Conservation (phyloP, 2,797 vertebrate genomes). For the Lepus oiostolus region DNA sequence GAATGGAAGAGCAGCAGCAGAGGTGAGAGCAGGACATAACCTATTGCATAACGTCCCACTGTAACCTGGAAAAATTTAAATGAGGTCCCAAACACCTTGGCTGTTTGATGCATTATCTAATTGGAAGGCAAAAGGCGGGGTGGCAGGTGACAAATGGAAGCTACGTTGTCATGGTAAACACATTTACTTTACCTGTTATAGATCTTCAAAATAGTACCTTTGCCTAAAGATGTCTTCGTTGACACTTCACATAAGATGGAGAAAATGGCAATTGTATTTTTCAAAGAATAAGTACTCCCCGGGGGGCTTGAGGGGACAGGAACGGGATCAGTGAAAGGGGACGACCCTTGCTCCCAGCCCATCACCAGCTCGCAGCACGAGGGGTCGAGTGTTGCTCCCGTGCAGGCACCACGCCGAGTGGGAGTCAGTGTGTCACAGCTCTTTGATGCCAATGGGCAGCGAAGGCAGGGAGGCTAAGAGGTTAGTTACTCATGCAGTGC, state of each 20-base stretch:
- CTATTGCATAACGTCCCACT: not conserved
- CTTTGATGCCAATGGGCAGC: slow-evolving; percentile 40
- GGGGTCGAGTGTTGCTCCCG: not conserved
- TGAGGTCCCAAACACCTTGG: not conserved
- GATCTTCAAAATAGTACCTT: slow-evolving; percentile 38
- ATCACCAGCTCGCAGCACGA: not conserved
- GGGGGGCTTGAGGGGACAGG: not conserved
- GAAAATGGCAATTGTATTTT: slow-evolving; percentile 39
- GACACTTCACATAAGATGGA: slow-evolving; percentile 44
- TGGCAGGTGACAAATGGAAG: slow-evolving; percentile 39
- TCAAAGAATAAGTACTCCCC: slow-evolving; percentile 34
- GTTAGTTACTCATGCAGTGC: slow-evolving; percentile 30
- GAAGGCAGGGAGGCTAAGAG: slow-evolving; percentile 24
- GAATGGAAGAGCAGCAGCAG: not conserved
- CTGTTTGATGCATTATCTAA: not conserved
- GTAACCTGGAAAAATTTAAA: slow-evolving; percentile 10
- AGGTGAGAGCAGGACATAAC: not conserved
- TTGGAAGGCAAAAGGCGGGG: not conserved
- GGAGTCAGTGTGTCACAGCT: slow-evolving; percentile 38
- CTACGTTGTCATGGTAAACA: not conserved
- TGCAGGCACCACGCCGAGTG: not conserved
- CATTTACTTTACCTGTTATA: not conserved
- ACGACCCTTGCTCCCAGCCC: not conserved
- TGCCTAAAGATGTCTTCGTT: slow-evolving; percentile 36
- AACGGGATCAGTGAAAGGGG: not conserved